phyloP scores from a whole-genome alignment of 2,797 vertebrate species.

The Sorex maritimensis region DNA sequence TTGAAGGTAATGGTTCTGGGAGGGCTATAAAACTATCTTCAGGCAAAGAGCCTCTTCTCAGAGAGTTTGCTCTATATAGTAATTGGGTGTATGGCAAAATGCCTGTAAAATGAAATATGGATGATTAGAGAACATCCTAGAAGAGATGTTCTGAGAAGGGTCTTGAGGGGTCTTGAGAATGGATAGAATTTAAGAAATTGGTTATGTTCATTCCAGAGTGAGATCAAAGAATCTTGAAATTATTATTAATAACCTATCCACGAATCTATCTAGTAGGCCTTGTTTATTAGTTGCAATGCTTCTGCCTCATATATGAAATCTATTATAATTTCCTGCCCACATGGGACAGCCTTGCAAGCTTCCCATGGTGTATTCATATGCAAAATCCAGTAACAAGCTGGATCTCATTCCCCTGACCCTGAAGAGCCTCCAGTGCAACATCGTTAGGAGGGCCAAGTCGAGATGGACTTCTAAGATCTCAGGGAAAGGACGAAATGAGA shows the following conservation, averaged over 20 bases:
- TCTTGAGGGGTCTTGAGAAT: background rate
- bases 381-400: too few relatives aligned
- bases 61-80: background rate
- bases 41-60: background rate
- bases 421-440: too few relatives aligned
- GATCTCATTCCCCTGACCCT: too few relatives aligned
- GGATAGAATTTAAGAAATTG: constrained; percentile 15
- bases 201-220: background rate
- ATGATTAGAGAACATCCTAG: too few relatives aligned
- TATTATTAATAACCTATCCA: background rate
- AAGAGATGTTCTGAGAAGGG: background rate
- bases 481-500: too few relatives aligned
- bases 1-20: background rate
- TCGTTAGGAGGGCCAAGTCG: too few relatives aligned
- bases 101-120: background rate
- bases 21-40: background rate
- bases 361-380: too few relatives aligned
- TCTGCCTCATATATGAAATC: constrained; percentile 17
- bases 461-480: too few relatives aligned
- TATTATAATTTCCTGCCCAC: too few relatives aligned
- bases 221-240: background rate
- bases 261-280: background rate
- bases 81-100: background rate
- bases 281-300: background rate
- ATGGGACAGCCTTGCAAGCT: too few relatives aligned